Percentiles rank a stretch among this genome's conserved stretches.
phyloP scores from a whole-genome alignment of 2,797 vertebrate species.

The Labroides dimidiatus region DNA sequence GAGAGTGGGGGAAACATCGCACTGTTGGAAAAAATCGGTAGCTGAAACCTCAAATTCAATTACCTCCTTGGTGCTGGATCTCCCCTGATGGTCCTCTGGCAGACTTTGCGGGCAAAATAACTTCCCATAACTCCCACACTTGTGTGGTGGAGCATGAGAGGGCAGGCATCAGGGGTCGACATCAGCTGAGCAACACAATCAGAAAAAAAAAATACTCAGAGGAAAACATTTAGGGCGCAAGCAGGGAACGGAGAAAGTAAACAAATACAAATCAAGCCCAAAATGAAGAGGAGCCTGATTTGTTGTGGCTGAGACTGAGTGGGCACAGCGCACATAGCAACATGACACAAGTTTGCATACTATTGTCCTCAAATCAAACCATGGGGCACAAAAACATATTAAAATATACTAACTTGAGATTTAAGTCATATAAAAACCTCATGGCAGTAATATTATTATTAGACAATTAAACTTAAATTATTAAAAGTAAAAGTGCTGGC shows the following conservation, averaged over 20 bases:
- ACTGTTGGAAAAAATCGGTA: conserved; percentile 68
- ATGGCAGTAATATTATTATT: neutral
- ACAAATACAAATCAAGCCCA: conserved; percentile 50
- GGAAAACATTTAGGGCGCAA: conserved; percentile 23
- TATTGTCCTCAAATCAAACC: conserved; percentile 4
- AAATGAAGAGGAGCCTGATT: conserved; percentile 12
- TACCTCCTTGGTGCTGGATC: conserved; percentile 57
- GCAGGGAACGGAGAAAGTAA: conserved; percentile 21
- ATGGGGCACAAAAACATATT: too few species aligned
- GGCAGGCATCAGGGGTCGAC: conserved; percentile 32
- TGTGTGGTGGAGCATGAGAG: conserved; percentile 37
- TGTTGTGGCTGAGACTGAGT: conserved; percentile 25
- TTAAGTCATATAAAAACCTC: neutral
- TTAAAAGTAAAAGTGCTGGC: neutral
- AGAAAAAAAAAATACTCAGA: conserved; percentile 26
- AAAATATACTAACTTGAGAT: neutral
- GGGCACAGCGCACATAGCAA: conserved; percentile 18
- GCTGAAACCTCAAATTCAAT: conserved; percentile 72
- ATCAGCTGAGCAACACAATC: conserved; percentile 42
- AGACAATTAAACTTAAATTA: neutral
- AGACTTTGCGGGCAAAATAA: conserved; percentile 48
- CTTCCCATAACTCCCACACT: conserved; percentile 38
- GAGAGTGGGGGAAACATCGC: conserved; percentile 16
- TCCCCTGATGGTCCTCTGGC: conserved; percentile 56
- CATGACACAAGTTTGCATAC: neutral